Evolutionary conservation across 1,140 invertebrate genomes (phyloP).

Genomic region (Holotrichia oblita): DNA sequence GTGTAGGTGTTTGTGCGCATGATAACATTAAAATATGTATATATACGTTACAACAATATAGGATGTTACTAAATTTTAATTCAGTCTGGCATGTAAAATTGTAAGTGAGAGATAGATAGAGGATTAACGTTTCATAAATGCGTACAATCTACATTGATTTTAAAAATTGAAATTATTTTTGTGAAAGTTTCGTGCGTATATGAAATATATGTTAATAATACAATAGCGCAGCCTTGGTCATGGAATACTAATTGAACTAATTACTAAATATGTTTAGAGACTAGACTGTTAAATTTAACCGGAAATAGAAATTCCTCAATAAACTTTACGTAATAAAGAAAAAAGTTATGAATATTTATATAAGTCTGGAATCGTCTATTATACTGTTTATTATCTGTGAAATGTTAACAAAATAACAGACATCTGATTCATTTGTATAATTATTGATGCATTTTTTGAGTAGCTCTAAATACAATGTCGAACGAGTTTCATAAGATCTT

Average conservation of each 20-base stretch:
- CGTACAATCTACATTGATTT: too few relatives aligned
- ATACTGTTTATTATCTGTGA: background rate
- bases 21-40: too few relatives aligned
- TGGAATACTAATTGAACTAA: background rate
- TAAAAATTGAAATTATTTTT: too few relatives aligned
- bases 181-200: too few relatives aligned
- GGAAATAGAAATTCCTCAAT: background rate
- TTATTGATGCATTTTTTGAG: background rate
- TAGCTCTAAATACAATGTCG: background rate
- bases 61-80: too few relatives aligned
- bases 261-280: background rate
- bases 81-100: too few relatives aligned
- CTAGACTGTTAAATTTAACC: too few relatives aligned
- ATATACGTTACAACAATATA: too few relatives aligned
- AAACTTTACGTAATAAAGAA: background rate
- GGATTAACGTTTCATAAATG: too few relatives aligned
- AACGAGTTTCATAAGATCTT: background rate
- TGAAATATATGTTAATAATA: too few relatives aligned
- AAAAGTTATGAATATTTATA: background rate
- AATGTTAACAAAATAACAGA: background rate
- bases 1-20: too few relatives aligned
- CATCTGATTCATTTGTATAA: background rate
- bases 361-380: background rate
- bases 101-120: too few relatives aligned
- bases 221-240: background rate